Conservation (phyloP, 92 coral and sea anemone species). For the Parazoanthus darwini region DNA sequence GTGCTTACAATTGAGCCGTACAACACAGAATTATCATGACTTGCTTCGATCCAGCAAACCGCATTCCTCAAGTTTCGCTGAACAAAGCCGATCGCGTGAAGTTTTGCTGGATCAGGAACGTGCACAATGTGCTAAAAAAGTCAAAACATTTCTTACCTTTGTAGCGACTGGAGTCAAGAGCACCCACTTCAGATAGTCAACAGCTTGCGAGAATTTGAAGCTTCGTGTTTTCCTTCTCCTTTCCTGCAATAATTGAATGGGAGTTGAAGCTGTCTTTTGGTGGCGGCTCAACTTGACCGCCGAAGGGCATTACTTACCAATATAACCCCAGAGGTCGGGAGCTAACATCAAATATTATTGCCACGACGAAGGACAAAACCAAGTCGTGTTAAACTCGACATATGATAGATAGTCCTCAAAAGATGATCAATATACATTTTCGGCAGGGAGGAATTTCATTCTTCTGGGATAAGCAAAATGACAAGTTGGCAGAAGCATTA, state of each 20-base stretch:
- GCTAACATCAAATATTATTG: slow-evolving; percentile 19
- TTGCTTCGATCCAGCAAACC: neutral
- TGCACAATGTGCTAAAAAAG: neutral
- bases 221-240: slow-evolving; percentile 20
- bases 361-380: slow-evolving; percentile 17
- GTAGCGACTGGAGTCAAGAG: slow-evolving; percentile 2
- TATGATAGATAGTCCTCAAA: neutral
- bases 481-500: neutral
- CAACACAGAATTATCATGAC: neutral
- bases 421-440: neutral
- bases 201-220: slow-evolving; percentile 18
- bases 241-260: slow-evolving; percentile 28
- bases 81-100: neutral
- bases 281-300: slow-evolving; percentile 24
- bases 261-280: slow-evolving; percentile 22
- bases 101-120: neutral
- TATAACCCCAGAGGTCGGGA: slow-evolving; percentile 10
- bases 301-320: slow-evolving; percentile 30
- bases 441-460: neutral
- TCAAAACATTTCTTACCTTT: neutral
- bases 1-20: neutral
- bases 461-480: neutral
- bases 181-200: slow-evolving; percentile 29
- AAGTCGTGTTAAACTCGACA: neutral
- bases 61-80: neutral